Evolutionary conservation across 2,797 vertebrate species (phyloP).

Genomic region (Macropus fuliginosus): DNA sequence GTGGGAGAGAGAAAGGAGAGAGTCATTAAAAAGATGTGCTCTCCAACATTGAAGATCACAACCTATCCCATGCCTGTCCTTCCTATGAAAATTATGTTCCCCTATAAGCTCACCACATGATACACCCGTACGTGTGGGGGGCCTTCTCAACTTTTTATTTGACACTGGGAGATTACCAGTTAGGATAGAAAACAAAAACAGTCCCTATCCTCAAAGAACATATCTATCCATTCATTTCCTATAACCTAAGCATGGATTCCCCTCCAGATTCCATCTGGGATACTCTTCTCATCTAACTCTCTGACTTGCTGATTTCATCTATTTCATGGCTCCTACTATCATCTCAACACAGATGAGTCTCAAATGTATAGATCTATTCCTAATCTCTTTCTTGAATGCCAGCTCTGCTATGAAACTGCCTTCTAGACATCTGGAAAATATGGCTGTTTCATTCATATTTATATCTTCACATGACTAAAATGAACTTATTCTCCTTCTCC

Average conservation of each 20-base stretch:
- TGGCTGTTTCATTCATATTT: not conserved
- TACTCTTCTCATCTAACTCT: not conserved
- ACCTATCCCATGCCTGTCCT: not conserved
- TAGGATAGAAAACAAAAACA: not conserved
- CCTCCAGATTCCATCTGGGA: not conserved
- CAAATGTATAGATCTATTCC: not conserved
- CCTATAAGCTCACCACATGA: not conserved
- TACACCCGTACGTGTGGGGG: fast-evolving
- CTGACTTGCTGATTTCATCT: not conserved
- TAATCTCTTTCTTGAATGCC: not conserved
- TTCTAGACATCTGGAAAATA: not conserved
- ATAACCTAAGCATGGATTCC: not conserved
- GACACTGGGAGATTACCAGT: not conserved
- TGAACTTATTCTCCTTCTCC: not conserved
- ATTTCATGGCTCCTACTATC: not conserved
- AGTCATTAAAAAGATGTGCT: not conserved
- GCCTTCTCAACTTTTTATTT: not conserved
- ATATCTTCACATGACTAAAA: not conserved
- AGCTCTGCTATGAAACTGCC: not conserved
- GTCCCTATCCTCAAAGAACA: not conserved
- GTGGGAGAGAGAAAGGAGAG: too few relatives aligned
- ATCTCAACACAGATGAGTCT: not conserved
- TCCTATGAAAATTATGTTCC: not conserved
- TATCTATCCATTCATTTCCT: not conserved
- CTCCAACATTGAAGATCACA: not conserved